Base-by-base conservation (phyloP, 2,888 invertebrate species). In the Tetragonula carbonaria region DNA sequence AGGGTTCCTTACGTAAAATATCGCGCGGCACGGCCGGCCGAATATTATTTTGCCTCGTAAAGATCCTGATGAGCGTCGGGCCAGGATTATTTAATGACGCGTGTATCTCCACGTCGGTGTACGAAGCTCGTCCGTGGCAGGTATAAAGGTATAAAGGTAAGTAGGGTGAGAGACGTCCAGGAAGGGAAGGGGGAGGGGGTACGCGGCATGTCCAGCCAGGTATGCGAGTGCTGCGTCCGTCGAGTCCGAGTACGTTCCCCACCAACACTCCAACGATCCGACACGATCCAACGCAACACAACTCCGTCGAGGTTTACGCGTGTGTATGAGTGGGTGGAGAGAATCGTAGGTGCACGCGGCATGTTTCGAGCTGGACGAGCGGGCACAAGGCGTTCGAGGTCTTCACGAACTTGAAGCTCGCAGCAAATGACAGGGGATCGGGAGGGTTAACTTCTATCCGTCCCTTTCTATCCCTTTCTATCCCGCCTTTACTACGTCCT, bases 31-130 rank as follows among this genome's bases (percentile, higher is more conserved):
- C 73, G 84, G 92, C 88, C 82, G 85, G 88, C 87, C 86, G 92
- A 93, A 92, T 91, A 92, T 92, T 92, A 92, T 92, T 93, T 91
- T 88, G 92, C 90, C 91, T 92, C 93, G 91, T 92, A 93, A 92
- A 92, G 91, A 92, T 93, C 92, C 92, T 93, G 93, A 93, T 93
- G 93, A 93, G 92, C 91, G 90, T 90, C 90, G 89, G 70, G 50
- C 88, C 86, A 80, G 91, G 92, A 92, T 93, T 94, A 93, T 93
- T 93, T 94, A 93, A 94, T 93, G 93, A 91, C 90, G 91, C 89
- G 91, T 90, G 80, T 88, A 88, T 90, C 87, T 89, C 73, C 76
- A 59, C 74, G 83, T 84, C 78, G 84, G 75, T 87, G 84, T 84
- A 82, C 88, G 89, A 88, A 86, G 88, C 86, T 86, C 85, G 86